These are phyloP conservation scores for Cosmorhoe ocellata DNA, from an alignment of 2,888 invertebrate genomes.

Conservation along the genomic window DNA sequence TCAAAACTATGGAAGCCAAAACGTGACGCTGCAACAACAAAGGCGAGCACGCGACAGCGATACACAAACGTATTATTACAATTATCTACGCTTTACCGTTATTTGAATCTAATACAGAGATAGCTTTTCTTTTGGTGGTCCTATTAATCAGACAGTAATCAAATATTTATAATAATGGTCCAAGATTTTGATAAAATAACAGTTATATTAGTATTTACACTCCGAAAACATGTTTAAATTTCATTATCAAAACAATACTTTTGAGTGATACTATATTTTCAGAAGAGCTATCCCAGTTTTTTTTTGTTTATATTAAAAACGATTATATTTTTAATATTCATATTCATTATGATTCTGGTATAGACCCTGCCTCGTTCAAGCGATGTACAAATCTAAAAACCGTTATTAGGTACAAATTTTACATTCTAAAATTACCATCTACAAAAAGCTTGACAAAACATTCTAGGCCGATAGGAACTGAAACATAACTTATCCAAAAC, in stretches of 20 bases:
- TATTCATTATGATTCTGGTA: slow-evolving; percentile 71
- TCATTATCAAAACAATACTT: slow-evolving; percentile 13
- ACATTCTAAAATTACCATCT: slow-evolving; percentile 52
- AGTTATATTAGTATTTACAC: slow-evolving; percentile 7
- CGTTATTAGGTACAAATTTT: slow-evolving; percentile 31
- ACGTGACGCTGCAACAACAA: slow-evolving; percentile 57
- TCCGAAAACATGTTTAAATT: slow-evolving; percentile 16
- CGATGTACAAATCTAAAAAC: slow-evolving; percentile 61
- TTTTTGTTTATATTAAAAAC: slow-evolving; percentile 49
- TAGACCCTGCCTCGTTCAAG: slow-evolving; percentile 81
- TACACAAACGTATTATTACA: slow-evolving; percentile 29
- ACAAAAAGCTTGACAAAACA: slow-evolving; percentile 70
- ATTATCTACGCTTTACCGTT: slow-evolving; percentile 19
- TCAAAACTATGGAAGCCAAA: slow-evolving; percentile 80
- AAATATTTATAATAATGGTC: slow-evolving; percentile 72
- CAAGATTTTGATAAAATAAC: slow-evolving; percentile 48
- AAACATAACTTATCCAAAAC: slow-evolving; percentile 41
- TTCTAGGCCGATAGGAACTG: slow-evolving; percentile 80
- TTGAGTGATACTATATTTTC: slow-evolving; percentile 40
- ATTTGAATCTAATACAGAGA: slow-evolving; percentile 59
- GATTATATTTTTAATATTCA: slow-evolving; percentile 50
- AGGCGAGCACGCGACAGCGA: slow-evolving; percentile 59
- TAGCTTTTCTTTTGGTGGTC: slow-evolving; percentile 74
- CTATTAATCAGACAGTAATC: slow-evolving; percentile 64
- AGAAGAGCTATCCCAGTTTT: slow-evolving; percentile 68